Evolutionary conservation across 2,888 invertebrate species (phyloP).

Genomic region (Eilema caniola): DNA sequence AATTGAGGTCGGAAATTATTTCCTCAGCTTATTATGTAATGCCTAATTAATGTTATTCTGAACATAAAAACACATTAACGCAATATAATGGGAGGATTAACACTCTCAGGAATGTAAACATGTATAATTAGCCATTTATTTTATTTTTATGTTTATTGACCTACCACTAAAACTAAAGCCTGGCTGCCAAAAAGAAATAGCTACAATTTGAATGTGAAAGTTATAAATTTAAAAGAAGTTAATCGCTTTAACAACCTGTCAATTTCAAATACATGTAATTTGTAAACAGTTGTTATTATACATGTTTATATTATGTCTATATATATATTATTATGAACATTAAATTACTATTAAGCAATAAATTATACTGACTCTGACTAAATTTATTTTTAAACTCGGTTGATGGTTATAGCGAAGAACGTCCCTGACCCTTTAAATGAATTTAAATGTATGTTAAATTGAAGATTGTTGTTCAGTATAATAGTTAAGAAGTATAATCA

Average conservation of each 20-base stretch:
- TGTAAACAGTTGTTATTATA: neutral
- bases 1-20: neutral
- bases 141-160: slow-evolving; percentile 9
- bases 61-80: slow-evolving; percentile 1
- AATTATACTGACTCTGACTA: neutral
- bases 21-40: neutral
- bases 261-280: neutral
- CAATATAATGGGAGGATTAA: slow-evolving; percentile 3
- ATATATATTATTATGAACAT: neutral
- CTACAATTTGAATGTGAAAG: slow-evolving; percentile 5
- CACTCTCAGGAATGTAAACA: neutral
- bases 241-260: neutral
- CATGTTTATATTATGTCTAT: too few relatives aligned
- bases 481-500: neutral
- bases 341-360: neutral
- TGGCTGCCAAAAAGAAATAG: neutral
- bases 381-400: neutral
- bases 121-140: neutral
- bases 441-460: neutral
- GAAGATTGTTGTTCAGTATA: neutral
- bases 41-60: slow-evolving; percentile 1
- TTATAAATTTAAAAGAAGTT: too few relatives aligned
- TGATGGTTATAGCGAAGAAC: neutral
- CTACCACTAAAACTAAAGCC: neutral
- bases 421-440: neutral